Base-by-base conservation (phyloP, 2,888 invertebrate species). In the Drosophila diplacantha region DNA sequence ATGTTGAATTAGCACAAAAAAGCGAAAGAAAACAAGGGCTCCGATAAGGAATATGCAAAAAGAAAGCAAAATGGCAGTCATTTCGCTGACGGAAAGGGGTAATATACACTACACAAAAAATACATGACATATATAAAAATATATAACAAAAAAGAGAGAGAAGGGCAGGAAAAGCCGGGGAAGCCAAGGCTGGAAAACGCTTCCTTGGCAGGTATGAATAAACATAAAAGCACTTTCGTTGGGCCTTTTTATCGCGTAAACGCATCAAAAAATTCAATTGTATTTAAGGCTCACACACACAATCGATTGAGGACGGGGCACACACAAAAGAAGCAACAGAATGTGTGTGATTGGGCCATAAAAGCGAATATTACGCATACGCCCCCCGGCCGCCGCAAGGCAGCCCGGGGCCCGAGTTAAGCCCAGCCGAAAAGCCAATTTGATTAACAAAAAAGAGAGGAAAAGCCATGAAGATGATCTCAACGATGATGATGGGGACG, bases 261-360 rank as follows among this genome's bases (percentile, higher is more conserved):
- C 63, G 73, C 81, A 78, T 83, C 78, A 62, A 59, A 62, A 59
- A 71, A 83, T 73, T 81, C 83, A 81, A 81, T 83, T 78, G 83
- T 83, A 72, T 77, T 83, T 78, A 68, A 31, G 8, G 26, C 9
- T 26, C 41, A 16, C 41, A 16, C 24, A 16, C 41, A 16, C 29
- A 29, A 44, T 71, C 55, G 68, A 75, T 81, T 79, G 38, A n/a
- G 11, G 61, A 39, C 39, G 57, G 54, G 51, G 53, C 55, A 47
- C 63, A 81, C 80, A 79, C 54, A 77, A 75, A 51, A 43, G 57
- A 50, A 41, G 62, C 44, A 38, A 46, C n/a, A 26, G n/a, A 49
- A 52, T 34, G 44, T 60, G 59, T 44, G 53, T 60, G 59, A 54
- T 73, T 64, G 53, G 57, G 47, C 52, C 62, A 75, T 73, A 73